These are phyloP conservation scores for Pimephales promelas DNA, from an alignment of 2,113 vertebrate genomes.

Conservation along the genomic window DNA sequence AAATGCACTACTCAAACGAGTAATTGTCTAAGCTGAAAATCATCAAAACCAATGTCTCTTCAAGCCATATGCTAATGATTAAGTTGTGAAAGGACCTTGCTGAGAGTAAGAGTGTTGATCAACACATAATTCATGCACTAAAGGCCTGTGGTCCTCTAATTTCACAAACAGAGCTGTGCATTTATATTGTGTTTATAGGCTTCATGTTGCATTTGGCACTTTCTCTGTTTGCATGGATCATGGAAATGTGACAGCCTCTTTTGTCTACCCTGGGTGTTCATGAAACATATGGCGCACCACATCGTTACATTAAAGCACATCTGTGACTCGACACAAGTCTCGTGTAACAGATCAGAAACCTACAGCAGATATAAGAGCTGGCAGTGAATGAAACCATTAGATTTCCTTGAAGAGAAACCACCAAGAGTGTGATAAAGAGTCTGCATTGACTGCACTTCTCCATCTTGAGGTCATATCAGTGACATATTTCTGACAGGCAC, in stretches of 20 bases:
- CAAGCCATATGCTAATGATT: constrained; percentile 1
- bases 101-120: background rate
- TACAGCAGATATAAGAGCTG: constrained; percentile 39
- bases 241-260: background rate
- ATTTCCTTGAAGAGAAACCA: constrained; percentile 1
- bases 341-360: constrained; percentile 15
- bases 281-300: constrained; percentile 47
- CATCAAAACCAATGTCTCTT: constrained; percentile 15
- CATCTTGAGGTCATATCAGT: constrained; percentile 8
- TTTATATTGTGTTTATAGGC: background rate
- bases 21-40: constrained; percentile 17
- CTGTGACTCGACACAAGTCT: constrained; percentile 50
- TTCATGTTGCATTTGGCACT: constrained; percentile 27
- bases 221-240: constrained; percentile 39
- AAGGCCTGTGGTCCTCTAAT: background rate
- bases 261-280: background rate
- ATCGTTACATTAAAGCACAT: constrained; percentile 37
- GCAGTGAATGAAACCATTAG: constrained; percentile 48
- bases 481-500: background rate
- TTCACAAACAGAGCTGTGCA: constrained; percentile 3
- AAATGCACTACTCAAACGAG: background rate
- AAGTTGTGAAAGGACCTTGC: background rate
- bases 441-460: background rate
- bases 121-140: constrained; percentile 1
- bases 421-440: constrained; percentile 2